Evolutionary conservation across 2,113 vertebrate genomes (phyloP), one percentile per base, ranked within the genome.

Genomic region (Kryptolebias marmoratus): DNA sequence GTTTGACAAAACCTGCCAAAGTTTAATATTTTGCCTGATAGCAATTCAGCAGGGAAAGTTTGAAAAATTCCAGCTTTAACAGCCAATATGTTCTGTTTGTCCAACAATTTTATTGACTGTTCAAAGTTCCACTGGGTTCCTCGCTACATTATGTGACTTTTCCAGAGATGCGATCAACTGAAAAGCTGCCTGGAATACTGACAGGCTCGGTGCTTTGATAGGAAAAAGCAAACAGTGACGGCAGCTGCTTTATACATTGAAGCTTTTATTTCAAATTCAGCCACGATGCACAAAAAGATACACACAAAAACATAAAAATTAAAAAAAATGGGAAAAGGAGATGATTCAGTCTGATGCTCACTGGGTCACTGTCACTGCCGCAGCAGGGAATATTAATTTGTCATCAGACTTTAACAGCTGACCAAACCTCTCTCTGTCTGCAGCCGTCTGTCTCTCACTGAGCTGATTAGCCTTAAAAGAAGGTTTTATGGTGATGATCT

Each of bases 321-420:
- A 22, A 36, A 36, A 36, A 36, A 36, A 82, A 87, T 80, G 66
- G 79, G 73, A 64, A 47, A 60, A 36, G 50, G 72, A 73, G 75
- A 82, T 86, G 81, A 88, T 71, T 80, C 79, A 66, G 77, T 73
- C 77, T 83, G 73, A 39, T 79, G 85, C 72, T 86, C 75, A 70
- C 75, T 65, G 79, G 61, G 75, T 71, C 47, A 71, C 87, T 87
- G 82, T 88, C 81, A 45, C 61, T 61, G 59, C 52, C 83, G 79
- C 79, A 67, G 81, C 59, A 69, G 57, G 68, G 63, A 82, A 77
- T 87, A 81, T 81, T 82, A 80, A 71, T 85, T 62, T 55, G 1
- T 39, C 63, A 81, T 81, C 71, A 50, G 42, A 36, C 57, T 84
- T 80, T 73, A 77, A 83, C 70, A 79, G 76, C 79, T 80, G 76